Evolutionary conservation across 2,113 vertebrate genomes (phyloP).

Genomic region (Pseudorhombus dupliciocellatus): DNA sequence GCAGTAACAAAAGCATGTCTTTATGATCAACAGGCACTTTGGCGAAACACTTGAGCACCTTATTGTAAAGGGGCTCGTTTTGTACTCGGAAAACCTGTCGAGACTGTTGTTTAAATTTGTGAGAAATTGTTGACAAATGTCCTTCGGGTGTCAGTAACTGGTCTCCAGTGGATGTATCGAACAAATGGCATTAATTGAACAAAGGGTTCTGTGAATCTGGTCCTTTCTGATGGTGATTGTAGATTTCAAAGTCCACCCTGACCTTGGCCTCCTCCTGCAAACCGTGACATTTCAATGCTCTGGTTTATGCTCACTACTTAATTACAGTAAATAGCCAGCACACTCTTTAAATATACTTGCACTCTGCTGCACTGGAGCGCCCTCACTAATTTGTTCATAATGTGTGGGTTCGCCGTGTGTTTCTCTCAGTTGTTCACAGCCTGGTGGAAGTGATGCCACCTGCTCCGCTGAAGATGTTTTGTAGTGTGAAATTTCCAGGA

Average conservation of each 20-base stretch:
- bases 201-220: too few relatives aligned
- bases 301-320: constrained; percentile 12
- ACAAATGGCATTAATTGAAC: too few relatives aligned
- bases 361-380: constrained; percentile 16
- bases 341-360: constrained; percentile 51
- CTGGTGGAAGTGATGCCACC: constrained; percentile 51
- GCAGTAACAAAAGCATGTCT: too few relatives aligned
- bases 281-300: background rate
- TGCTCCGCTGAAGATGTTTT: constrained; percentile 60
- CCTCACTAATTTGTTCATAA: constrained; percentile 43
- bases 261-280: constrained; percentile 7
- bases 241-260: background rate
- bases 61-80: too few relatives aligned
- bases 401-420: constrained; percentile 43
- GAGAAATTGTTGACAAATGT: too few relatives aligned
- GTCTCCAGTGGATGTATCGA: too few relatives aligned
- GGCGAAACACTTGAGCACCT: too few relatives aligned
- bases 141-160: too few relatives aligned
- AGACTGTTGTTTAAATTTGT: too few relatives aligned
- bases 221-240: too few relatives aligned
- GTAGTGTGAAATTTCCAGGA: constrained; percentile 59
- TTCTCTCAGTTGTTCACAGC: constrained; percentile 53
- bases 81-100: too few relatives aligned
- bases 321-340: constrained; percentile 16
- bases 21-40: too few relatives aligned